Evolutionary conservation across 1,140 invertebrate genomes (phyloP), one percentile per base, ranked within the genome.

Genomic region (Cryptotermes secundus): DNA sequence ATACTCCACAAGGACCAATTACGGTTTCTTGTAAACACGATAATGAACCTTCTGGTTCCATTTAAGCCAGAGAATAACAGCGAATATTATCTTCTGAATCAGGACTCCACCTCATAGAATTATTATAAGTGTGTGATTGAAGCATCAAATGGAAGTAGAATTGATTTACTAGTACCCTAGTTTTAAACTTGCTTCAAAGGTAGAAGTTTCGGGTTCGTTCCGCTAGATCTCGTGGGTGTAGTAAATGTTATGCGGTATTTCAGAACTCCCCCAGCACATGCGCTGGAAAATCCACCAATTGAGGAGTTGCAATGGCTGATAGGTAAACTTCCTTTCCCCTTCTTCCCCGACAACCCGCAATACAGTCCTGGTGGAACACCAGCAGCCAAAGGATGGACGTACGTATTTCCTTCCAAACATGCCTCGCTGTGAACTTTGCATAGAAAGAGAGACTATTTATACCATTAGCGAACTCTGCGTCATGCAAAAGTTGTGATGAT

Each of bases 261-360:
- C 59, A 72, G 59, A 26, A 31, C 59, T n/a, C 26, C 9, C 59
- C 31, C n/a, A 34, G 80, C 80, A 34, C 80, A 81, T 81, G 80
- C 16, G 31, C 42, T 35, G n/a, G 10, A 31, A 26, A 24, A 35
- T 81, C 59, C 59, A 72, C 80, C 80, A 81, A 81, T 81, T 81
- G 42, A 19, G 14, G 42, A 36, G 42, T 35, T 81, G 34, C 80
- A 81, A 81, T 81, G 80, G 80, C 80, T 81, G 80, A 81, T 31
- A 31, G 42, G 80, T 10, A 31, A 81, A 19, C 10, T 45, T 31
- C 59, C n/a, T 31, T 34, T 26, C 80, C 80, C 80, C 80, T 45
- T 31, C 42, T 45, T 38, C 80, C 80, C 42, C 80, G 31, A 6
- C 34, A 81, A 35, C 80, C 80, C 34, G 35, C 80, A 45, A 36